phyloP scores from a whole-genome alignment of 1,140 invertebrate species.

The Saccostrea cuccullata region DNA sequence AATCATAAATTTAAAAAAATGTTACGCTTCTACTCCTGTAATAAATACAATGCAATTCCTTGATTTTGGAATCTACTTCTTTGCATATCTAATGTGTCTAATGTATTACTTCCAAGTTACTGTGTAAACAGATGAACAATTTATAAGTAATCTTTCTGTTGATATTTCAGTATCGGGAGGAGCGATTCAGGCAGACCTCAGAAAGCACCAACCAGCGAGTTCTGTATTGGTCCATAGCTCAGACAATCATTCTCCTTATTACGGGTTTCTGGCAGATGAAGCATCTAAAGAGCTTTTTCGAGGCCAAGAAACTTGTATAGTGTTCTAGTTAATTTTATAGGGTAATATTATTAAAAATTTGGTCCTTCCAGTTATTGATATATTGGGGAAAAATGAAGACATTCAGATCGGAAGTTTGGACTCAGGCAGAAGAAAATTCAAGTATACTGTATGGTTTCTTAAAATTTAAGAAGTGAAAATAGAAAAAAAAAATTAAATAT shows the following conservation, averaged over 20 bases:
- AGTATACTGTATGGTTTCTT: not conserved
- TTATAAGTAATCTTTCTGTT: not conserved
- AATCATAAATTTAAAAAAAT: too few relatives aligned
- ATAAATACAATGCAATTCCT: too few relatives aligned
- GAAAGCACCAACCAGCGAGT: constrained; percentile 98
- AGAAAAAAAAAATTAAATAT: not conserved
- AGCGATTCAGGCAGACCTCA: constrained; percentile 97
- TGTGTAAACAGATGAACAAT: too few relatives aligned
- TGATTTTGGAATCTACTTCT: too few relatives aligned
- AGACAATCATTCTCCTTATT: constrained; percentile 91
- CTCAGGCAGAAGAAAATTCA: not conserved
- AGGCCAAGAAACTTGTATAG: constrained; percentile 99
- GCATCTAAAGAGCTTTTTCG: constrained; percentile 99
- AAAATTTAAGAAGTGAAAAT: not conserved
- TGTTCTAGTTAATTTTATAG: not conserved
- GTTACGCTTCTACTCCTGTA: too few relatives aligned
- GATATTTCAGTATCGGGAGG: constrained; percentile 92
- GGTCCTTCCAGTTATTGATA: not conserved
- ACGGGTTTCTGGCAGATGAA: constrained; percentile 99
- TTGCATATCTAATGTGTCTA: too few relatives aligned
- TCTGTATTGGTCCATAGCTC: constrained; percentile 97
- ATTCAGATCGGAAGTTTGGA: not conserved
- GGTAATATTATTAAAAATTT: not conserved
- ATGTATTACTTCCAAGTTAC: too few relatives aligned
- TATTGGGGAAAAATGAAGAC: not conserved